Base-by-base conservation (phyloP, 2,113 vertebrate genomes). In the Hymenochirus boettgeri region DNA sequence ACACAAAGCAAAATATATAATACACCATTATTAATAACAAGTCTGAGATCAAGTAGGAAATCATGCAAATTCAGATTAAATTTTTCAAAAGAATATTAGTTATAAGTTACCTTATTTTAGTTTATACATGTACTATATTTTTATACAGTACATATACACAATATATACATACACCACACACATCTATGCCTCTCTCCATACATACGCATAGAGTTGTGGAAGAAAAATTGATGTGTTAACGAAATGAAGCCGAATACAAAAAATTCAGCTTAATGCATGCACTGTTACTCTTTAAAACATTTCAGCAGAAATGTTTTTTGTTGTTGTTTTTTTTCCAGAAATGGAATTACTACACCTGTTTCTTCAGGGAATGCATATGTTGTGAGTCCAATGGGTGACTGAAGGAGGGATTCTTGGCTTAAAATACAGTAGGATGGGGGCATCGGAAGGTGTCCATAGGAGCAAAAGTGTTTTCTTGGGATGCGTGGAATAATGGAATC, bases 401-500 rank as follows among this genome's bases (percentile, higher is more conserved):
- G 71, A 21, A 84, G 70, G 64, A 83, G 73, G 48, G 77, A 79
- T 71, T 90, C 88, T 79, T 82, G 71, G 58, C 77, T 85, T 73
- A 91, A 74, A 73, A 79, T 73, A 71, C 56, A 85, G 79, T 88
- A 87, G 61, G 82, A 82, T 61, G 80, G 55, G 42, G 75, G 66
- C 71, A 79, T 79, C 11, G 71, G 85, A 80, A 92, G 83, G 69
- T 89, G 86, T 65, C 78, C 79, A 65, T 83, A 85, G 57, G 81
- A 90, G 76, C 76, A 83, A 80, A 87, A 91, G 80, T 81, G 85
- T 71, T 85, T 76, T 73, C 85, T 76, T 60, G 85, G 80, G 29
- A 82, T 80, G 75, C 74, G 78, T 70, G 82, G 82, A 77, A 84
- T 86, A 85, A 90, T 80, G 82, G 85, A 87, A 81, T 88, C 87